These are phyloP conservation scores for Poeciliopsis prolifica DNA, from an alignment of 2,113 vertebrate species.

Conservation along the genomic window DNA sequence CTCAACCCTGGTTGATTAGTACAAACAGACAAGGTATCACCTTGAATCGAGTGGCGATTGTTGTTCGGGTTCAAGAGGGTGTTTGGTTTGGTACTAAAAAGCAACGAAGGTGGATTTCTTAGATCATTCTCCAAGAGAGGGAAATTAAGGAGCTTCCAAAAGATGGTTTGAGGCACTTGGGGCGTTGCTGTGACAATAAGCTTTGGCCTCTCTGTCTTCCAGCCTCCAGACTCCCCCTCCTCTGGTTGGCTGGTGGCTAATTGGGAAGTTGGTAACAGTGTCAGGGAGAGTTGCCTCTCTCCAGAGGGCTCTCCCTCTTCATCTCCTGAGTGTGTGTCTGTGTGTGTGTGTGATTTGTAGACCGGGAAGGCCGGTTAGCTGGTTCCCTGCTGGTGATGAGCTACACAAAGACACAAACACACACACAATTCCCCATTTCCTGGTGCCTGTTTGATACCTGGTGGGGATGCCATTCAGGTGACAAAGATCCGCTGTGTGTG, in stretches of 20 bases:
- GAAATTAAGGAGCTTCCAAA: constrained; percentile 6
- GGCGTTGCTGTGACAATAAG: constrained; percentile 55
- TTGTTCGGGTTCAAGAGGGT: not conserved
- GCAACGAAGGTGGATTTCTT: not conserved
- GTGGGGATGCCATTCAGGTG: constrained; percentile 98
- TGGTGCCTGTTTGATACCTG: constrained; percentile 98
- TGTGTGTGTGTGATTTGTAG: constrained; percentile 80
- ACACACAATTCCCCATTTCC: constrained; percentile 82
- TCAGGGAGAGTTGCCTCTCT: constrained; percentile 71
- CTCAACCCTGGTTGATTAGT: not conserved
- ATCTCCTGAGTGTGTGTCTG: constrained; percentile 38
- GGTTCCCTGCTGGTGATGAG: constrained; percentile 70
- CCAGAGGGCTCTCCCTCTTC: constrained; percentile 62
- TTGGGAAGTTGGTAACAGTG: constrained; percentile 79
- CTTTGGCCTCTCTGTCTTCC: constrained; percentile 27
- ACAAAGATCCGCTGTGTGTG: constrained; percentile 84
- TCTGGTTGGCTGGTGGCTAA: constrained; percentile 67
- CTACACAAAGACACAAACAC: constrained; percentile 29
- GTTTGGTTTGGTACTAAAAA: not conserved
- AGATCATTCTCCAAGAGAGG: not conserved
- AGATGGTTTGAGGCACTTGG: constrained; percentile 31
- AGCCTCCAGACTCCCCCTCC: constrained; percentile 12
- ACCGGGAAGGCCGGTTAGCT: constrained; percentile 86
- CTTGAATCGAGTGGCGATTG: not conserved
- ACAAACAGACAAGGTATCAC: not conserved